Evolutionary conservation across 2,888 invertebrate genomes (phyloP).

Genomic region (Platycheirus albimanus): DNA sequence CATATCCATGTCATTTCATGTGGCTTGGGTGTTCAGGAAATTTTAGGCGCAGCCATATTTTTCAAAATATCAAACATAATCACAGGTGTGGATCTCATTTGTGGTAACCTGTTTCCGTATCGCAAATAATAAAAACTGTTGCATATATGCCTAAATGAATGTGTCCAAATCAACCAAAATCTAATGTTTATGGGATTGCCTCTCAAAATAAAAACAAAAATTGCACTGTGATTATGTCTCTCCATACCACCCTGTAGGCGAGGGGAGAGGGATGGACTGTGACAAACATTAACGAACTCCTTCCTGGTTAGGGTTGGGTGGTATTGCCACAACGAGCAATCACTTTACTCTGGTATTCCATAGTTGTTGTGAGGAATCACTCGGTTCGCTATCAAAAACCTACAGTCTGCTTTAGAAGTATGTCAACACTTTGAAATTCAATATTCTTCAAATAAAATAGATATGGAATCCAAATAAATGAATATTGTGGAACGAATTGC

Average conservation of each 20-base stretch:
- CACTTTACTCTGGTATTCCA: neutral
- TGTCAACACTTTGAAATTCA: no score
- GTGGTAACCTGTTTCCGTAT: constrained; percentile 44
- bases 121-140: constrained; percentile 35
- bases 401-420: neutral
- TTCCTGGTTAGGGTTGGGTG: constrained; percentile 36
- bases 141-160: constrained; percentile 28
- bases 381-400: neutral
- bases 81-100: constrained; percentile 57
- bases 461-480: no score
- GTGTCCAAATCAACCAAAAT: constrained; percentile 14
- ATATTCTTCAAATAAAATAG: no score
- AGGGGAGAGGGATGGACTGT: no score
- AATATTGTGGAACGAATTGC: no score
- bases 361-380: constrained; percentile 3
- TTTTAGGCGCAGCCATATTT: constrained; percentile 52
- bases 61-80: constrained; percentile 50
- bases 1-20: neutral
- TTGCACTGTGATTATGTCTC: neutral
- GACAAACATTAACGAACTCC: no score
- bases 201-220: neutral
- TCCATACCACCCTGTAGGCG: neutral
- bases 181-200: constrained; percentile 36
- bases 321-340: constrained; percentile 23
- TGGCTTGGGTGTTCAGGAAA: constrained; percentile 3